phyloP scores from a whole-genome alignment of 2,888 invertebrate genomes.

The Drosophila mimetica region DNA sequence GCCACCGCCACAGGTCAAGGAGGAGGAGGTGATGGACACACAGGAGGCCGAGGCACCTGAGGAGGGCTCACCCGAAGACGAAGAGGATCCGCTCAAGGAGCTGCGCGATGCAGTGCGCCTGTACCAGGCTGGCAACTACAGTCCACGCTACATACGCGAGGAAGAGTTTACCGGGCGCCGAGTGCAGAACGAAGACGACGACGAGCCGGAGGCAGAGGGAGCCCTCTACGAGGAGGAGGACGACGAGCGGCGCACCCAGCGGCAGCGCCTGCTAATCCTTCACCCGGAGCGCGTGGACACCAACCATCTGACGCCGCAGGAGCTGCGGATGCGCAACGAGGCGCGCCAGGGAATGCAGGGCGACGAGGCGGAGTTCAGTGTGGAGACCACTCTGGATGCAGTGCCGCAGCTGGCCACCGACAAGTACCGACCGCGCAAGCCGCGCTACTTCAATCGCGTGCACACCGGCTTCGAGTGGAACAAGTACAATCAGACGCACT shows the following conservation, averaged over 20 bases:
- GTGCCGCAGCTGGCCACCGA: conserved; percentile 95
- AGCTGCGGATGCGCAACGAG: conserved; percentile 90
- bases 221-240: conserved; percentile 61
- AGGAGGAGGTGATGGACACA: conserved; percentile 41
- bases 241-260: conserved; percentile 57
- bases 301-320: conserved; percentile 78
- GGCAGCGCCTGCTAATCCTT: conserved; percentile 53
- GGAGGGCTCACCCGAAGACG: conserved; percentile 1
- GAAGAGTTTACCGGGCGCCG: conserved; percentile 63
- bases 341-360: conserved; percentile 93
- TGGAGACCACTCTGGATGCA: conserved; percentile 93
- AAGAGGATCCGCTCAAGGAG: conserved; percentile 47
- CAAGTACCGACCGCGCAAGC: conserved; percentile 98
- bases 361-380: conserved; percentile 96
- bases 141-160: conserved; percentile 88
- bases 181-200: conserved; percentile 45
- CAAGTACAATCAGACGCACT: conserved; percentile 99
- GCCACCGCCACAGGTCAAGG: conserved; percentile 76
- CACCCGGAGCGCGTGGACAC: conserved; percentile 77
- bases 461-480: conserved; percentile 99
- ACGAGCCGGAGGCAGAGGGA: conserved; percentile 54
- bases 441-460: conserved; percentile 98
- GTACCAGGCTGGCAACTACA: conserved; percentile 93
- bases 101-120: conserved; percentile 81
- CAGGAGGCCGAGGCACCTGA: neutral